A percentile compares a stretch with the other conserved stretches of the same genome.
phyloP scores from a whole-genome alignment of 2,113 vertebrate species.

The Microtus montanus region DNA sequence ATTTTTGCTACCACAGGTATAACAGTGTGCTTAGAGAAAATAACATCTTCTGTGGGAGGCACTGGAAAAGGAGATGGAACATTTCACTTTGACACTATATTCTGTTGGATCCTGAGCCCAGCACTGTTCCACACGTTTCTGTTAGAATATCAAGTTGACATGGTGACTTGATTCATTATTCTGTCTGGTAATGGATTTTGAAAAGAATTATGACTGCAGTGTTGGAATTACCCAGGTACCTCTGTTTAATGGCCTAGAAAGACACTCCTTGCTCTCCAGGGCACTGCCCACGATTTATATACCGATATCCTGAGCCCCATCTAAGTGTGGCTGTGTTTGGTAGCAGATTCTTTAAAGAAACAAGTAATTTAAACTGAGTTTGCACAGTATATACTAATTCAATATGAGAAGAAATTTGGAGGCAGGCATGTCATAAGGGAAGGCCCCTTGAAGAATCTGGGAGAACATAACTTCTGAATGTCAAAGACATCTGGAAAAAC shows the following conservation, averaged over 20 bases:
- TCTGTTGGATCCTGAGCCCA: background rate
- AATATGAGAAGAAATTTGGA: background rate
- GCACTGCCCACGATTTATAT: background rate
- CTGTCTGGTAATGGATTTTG: background rate
- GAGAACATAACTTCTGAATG: fast-evolving
- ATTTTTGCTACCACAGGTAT: background rate
- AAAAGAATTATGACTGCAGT: background rate
- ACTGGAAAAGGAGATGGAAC: background rate
- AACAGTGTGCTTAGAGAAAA: fast-evolving
- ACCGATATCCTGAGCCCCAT: background rate
- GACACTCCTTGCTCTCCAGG: too few species aligned
- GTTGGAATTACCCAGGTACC: background rate
- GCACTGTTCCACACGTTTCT: background rate
- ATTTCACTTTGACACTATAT: fast-evolving
- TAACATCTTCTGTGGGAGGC: background rate
- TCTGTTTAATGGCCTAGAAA: background rate
- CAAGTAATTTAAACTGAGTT: background rate
- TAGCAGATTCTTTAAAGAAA: background rate
- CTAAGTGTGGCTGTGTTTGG: background rate
- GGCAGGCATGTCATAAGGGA: background rate
- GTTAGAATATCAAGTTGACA: background rate
- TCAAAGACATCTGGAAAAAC: too few species aligned
- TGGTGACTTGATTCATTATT: background rate
- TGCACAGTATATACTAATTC: fast-evolving
- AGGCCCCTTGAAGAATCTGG: fast-evolving